These are phyloP conservation scores for Notolepis coatsorum DNA, from an alignment of 2,797 vertebrate genomes.

Conservation along the genomic window DNA sequence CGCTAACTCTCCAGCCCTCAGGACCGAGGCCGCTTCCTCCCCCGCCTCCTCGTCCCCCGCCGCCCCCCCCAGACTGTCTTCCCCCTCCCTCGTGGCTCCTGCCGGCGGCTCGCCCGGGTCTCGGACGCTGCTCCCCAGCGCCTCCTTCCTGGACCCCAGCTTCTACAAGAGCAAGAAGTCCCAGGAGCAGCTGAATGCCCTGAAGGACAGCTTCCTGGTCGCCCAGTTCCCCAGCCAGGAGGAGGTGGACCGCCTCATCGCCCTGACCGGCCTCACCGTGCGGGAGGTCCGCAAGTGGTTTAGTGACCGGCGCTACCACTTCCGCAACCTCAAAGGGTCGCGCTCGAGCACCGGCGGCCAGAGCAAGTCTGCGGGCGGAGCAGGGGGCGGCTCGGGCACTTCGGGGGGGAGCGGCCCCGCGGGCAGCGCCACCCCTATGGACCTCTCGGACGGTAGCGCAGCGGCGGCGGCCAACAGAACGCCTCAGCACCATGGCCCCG, in stretches of 20 bases:
- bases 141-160: conserved; percentile 87
- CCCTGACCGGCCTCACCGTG: conserved; percentile 90
- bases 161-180: conserved; percentile 96
- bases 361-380: conserved; percentile 45
- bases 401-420: conserved; percentile 38
- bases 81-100: conserved; percentile 61
- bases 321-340: conserved; percentile 85
- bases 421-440: conserved; percentile 60
- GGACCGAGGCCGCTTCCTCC: conserved; percentile 58
- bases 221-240: conserved; percentile 94
- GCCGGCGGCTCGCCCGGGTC: conserved; percentile 75
- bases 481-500: conserved; percentile 71
- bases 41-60: conserved; percentile 79
- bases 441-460: conserved; percentile 70
- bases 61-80: conserved; percentile 71
- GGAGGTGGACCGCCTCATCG: conserved; percentile 93
- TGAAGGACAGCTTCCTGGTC: conserved; percentile 93
- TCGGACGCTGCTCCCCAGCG: conserved; percentile 74
- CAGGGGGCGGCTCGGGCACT: conserved; percentile 10
- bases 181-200: conserved; percentile 89
- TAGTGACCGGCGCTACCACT: conserved; percentile 96
- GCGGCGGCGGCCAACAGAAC: conserved; percentile 67
- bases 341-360: conserved; percentile 58
- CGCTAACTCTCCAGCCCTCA: conserved; percentile 41
- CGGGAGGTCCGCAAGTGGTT: conserved; percentile 99